Base-by-base conservation (phyloP, 2,888 invertebrate genomes). In the Linnaemya vulpina region DNA sequence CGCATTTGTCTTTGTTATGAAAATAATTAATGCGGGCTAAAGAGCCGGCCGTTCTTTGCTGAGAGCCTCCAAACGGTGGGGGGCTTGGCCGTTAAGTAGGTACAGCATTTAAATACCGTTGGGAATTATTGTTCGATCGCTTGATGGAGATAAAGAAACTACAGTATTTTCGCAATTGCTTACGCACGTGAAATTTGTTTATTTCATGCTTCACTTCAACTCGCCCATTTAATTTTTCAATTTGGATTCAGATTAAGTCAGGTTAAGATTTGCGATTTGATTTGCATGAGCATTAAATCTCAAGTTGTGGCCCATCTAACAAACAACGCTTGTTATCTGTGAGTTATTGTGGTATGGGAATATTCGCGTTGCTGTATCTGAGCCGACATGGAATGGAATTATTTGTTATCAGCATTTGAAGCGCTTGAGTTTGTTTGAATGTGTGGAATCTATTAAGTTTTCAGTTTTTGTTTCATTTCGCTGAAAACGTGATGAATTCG, bases 401-500 rank as follows among this genome's bases (percentile, higher is more conserved):
- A 0, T 38, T 73, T 30, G 17, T 58, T 73, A 80, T 80, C 73
- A 73, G 49, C 20, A 22, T 68, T 49, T 40, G 3, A 43, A 10
- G 8, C 13, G 7, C 9, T 20, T 60, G 17, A n/a, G 9, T 58
- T 76, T 20, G 0, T 13, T 13, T 8, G 25, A 30, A 65, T 60
- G 49, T 43, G 25, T 22, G 22, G 38, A 73, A 58, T 10, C 49
- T 58, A n/a, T n/a, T n/a, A n/a, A n/a, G n/a, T n/a, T n/a, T n/a
- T n/a, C n/a, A n/a, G n/a, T 30, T 58, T 40, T 67, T 5, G 62
- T 51, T 60, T 51, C 10, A 22, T 62, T 46, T 68, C 25, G 35
- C 5, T 58, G 25, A 76, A 76, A 82, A 82, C 76, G 76, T 83
- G 82, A 76, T 77, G 65, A 40, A 40, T 46, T 49, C 60, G 51